Conservation (phyloP, 2,113 vertebrate species). For the Apteryx mantelli region DNA sequence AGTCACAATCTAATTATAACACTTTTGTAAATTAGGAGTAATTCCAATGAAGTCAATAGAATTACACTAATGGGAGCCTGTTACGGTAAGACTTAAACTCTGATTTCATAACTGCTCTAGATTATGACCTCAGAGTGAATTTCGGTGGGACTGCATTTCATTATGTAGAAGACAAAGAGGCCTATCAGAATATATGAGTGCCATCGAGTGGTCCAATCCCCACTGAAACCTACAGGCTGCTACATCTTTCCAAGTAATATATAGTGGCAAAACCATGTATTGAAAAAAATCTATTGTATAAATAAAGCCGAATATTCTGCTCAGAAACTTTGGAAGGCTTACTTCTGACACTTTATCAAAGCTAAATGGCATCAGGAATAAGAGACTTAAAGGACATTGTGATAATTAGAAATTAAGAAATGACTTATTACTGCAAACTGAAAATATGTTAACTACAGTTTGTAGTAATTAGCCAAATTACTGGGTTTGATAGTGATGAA, state of each 20-base stretch:
- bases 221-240: not conserved
- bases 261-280: not conserved
- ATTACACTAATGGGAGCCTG: not conserved
- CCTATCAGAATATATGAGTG: not conserved
- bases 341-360: conserved; percentile 14
- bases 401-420: conserved; percentile 24
- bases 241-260: not conserved
- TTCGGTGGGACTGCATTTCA: not conserved
- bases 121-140: not conserved
- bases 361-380: not conserved
- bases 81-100: not conserved
- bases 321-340: not conserved
- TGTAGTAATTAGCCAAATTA: conserved; percentile 64
- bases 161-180: not conserved
- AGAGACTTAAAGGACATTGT: not conserved
- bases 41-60: not conserved
- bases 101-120: not conserved
- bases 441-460: conserved; percentile 58
- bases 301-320: not conserved
- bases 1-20: not conserved
- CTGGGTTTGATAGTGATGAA: conserved; percentile 55
- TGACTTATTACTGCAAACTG: conserved; percentile 23
- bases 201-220: not conserved
- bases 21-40: not conserved
- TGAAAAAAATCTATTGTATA: conserved; percentile 6